These are phyloP conservation scores for Chlorodrepanis virens DNA, from an alignment of 2,113 vertebrate genomes.

Conservation along the genomic window DNA sequence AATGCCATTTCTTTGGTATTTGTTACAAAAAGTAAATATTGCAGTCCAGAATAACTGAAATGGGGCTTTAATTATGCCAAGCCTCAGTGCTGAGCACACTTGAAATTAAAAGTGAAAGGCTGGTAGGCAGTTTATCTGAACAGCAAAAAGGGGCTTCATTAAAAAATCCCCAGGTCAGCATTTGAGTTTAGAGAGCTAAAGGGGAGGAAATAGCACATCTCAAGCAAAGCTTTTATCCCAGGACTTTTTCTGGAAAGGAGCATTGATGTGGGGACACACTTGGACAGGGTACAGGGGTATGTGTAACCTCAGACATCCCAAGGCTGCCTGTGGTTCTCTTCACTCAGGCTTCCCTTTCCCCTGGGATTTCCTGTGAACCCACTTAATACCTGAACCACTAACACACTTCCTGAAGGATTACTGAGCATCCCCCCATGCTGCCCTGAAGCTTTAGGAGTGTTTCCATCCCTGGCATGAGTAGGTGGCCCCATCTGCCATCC, in stretches of 20 bases:
- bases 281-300: not conserved
- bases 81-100: not conserved
- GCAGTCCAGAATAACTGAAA: not conserved
- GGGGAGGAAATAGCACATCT: not conserved
- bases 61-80: not conserved
- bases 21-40: not conserved
- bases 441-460: not conserved
- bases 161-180: not conserved
- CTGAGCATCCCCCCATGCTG: not conserved
- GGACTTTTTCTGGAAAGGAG: not conserved
- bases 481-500: constrained; percentile 24
- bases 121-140: not conserved
- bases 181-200: not conserved
- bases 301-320: not conserved
- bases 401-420: not conserved
- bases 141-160: not conserved
- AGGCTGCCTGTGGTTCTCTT: not conserved
- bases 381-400: not conserved
- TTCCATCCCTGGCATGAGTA: constrained; percentile 11
- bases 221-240: not conserved
- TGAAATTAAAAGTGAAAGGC: not conserved
- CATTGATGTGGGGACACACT: fast-evolving
- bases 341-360: not conserved
- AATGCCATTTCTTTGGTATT: not conserved
- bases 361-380: not conserved